Percentiles rank a stretch among this genome's conserved stretches.
Conservation (phyloP, 2,797 vertebrate species). For the Rhincodon typus region DNA sequence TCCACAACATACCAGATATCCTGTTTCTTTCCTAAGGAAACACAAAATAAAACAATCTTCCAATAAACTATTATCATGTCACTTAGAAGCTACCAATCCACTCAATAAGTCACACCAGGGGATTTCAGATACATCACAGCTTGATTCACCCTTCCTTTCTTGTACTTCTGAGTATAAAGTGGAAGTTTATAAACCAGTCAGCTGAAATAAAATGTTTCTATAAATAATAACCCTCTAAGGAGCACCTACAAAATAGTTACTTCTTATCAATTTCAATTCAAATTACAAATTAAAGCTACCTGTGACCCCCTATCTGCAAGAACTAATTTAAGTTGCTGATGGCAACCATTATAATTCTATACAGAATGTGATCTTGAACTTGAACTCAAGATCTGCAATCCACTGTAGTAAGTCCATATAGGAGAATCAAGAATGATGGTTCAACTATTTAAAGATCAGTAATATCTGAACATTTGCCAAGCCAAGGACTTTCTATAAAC, state of each 20-base stretch:
- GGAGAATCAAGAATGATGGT: no score
- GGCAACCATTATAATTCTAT: not conserved
- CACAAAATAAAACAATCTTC: not conserved
- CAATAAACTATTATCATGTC: not conserved
- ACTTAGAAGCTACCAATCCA: not conserved
- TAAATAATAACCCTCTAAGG: not conserved
- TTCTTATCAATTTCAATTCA: not conserved
- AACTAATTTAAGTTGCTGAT: not conserved
- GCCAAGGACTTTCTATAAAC: not conserved
- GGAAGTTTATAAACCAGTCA: not conserved
- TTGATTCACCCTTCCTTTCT: not conserved
- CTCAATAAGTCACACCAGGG: no score
- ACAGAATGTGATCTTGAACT: not conserved
- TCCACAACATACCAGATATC: constrained; percentile 95
- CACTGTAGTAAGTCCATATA: not conserved
- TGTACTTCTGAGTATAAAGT: not conserved
- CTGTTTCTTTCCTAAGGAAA: constrained; percentile 85
- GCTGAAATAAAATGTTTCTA: not conserved
- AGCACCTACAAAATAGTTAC: not conserved
- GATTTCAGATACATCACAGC: not conserved
- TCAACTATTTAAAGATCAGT: not conserved
- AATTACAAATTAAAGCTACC: not conserved
- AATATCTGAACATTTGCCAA: not conserved
- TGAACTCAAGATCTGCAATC: not conserved
- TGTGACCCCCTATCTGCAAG: not conserved